Evolutionary conservation across 2,888 invertebrate species (phyloP).

Genomic region (Scelioninae gen. 2): DNA sequence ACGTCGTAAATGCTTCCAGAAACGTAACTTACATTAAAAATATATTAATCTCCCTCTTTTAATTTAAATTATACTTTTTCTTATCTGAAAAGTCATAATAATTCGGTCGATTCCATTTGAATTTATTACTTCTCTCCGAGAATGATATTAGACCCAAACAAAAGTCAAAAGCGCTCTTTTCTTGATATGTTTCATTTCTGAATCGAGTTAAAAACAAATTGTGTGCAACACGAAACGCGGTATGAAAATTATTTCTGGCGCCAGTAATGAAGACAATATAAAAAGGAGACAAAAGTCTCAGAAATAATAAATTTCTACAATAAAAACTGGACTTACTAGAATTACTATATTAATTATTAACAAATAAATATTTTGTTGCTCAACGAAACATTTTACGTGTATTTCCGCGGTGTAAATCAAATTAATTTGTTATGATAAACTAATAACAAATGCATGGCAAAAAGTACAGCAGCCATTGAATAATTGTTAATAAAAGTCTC

Average conservation of each 20-base stretch:
- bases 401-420: too few relatives aligned
- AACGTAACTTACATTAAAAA: too few relatives aligned
- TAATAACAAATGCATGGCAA: too few relatives aligned
- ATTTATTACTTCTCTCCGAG: slow-evolving; percentile 48
- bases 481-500: too few relatives aligned
- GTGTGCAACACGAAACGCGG: slow-evolving; percentile 18
- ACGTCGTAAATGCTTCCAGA: too few relatives aligned
- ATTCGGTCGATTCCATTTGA: slow-evolving; percentile 45
- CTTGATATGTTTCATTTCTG: slow-evolving; percentile 20
- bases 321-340: too few relatives aligned
- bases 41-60: slow-evolving; percentile 3
- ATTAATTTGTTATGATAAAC: too few relatives aligned
- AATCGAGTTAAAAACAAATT: slow-evolving; percentile 17
- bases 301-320: too few relatives aligned
- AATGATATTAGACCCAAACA: slow-evolving; percentile 40
- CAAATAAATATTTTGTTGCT: too few relatives aligned
- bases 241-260: slow-evolving; percentile 17
- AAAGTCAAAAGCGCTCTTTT: slow-evolving; percentile 32
- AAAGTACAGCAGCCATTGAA: too few relatives aligned
- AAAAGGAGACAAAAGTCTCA: neutral
- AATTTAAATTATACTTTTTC: slow-evolving; percentile 28
- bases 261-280: slow-evolving; percentile 4
- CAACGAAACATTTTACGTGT: too few relatives aligned
- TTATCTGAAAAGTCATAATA: slow-evolving; percentile 52
- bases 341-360: too few relatives aligned